Conservation (phyloP, 2,888 invertebrate species). For the Caenorhabditis sp. region DNA sequence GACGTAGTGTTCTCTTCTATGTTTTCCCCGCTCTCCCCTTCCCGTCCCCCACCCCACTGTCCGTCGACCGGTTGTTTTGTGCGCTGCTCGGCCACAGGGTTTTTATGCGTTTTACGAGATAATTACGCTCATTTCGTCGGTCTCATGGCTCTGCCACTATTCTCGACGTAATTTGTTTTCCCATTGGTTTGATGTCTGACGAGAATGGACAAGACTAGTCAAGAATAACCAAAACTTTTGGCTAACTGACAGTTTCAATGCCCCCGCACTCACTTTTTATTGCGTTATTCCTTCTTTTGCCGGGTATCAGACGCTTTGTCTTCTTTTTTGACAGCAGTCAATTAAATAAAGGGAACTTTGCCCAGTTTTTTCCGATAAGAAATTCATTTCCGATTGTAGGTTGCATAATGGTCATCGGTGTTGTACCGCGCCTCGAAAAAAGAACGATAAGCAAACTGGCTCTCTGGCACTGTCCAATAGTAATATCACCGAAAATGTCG, state of each 20-base stretch:
- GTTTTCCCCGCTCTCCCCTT: not conserved
- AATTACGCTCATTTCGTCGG: constrained; percentile 13
- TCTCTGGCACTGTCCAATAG: constrained; percentile 14
- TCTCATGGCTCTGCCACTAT: not conserved
- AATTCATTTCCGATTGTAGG: constrained; percentile 27
- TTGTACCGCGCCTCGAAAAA: not conserved
- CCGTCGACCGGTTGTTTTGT: constrained; percentile 10
- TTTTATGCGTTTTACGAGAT: constrained; percentile 25
- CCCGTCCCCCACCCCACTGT: not conserved
- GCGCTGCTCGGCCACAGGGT: not conserved
- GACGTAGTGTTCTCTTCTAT: constrained; percentile 12
- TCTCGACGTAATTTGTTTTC: not conserved
- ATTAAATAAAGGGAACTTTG: constrained; percentile 21
- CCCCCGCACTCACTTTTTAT: not conserved
- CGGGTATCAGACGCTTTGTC: too few species aligned
- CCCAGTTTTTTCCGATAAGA: constrained; percentile 15
- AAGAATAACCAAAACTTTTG: too few species aligned
- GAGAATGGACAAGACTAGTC: too few species aligned
- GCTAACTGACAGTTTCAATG: too few species aligned
- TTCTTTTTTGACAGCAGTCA: not conserved
- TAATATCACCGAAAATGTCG: constrained; percentile 14
- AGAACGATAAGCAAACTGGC: constrained; percentile 32
- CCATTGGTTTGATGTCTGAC: not conserved
- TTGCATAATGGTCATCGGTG: constrained; percentile 38
- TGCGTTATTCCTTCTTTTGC: not conserved